phyloP scores from a whole-genome alignment of 2,797 vertebrate genomes.

The Euphonia xanthogaster region DNA sequence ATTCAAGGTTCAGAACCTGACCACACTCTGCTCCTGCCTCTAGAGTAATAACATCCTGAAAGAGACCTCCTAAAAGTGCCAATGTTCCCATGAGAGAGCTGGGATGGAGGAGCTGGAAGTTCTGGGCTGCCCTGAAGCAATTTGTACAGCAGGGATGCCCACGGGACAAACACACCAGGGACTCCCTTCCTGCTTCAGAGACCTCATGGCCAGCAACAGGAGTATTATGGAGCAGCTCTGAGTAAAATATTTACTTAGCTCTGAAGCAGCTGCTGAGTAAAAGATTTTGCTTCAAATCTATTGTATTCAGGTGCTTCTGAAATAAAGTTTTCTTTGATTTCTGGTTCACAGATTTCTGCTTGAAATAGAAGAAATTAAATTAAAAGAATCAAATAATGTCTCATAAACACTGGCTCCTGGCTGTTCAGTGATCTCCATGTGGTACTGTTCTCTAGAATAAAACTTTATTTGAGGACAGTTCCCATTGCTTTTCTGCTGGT shows the following conservation, averaged over 20 bases:
- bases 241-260: neutral
- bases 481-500: neutral
- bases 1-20: neutral
- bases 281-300: neutral
- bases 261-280: neutral
- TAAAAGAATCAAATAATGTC: neutral
- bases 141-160: neutral
- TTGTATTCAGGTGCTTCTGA: neutral
- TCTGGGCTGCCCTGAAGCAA: neutral
- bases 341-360: neutral
- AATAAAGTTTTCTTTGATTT: neutral
- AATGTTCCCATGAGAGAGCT: neutral
- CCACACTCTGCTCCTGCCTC: neutral
- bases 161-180: neutral
- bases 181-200: neutral
- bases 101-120: neutral
- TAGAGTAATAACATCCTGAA: neutral
- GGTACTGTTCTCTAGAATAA: neutral
- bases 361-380: slow-evolving; percentile 4
- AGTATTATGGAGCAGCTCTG: neutral
- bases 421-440: neutral
- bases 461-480: neutral
- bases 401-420: neutral
- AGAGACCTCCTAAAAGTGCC: neutral
- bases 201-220: neutral